Conservation (phyloP, 2,797 vertebrate genomes). For the Sebastes melanostomus region DNA sequence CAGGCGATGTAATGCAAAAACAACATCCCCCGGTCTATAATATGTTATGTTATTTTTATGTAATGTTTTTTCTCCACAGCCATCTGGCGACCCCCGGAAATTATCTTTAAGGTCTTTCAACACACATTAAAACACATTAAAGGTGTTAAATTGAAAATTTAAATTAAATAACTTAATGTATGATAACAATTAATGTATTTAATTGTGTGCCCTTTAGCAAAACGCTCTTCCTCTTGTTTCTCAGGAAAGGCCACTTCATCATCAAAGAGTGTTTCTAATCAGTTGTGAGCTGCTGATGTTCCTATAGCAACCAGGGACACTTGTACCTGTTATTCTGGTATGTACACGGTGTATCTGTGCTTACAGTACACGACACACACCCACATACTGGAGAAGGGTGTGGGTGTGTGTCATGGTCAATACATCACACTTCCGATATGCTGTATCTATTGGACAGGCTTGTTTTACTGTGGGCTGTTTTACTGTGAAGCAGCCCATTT, state of each 20-base stretch:
- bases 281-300: conserved; percentile 43
- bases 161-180: not conserved
- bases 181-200: not conserved
- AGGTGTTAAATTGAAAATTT: not conserved
- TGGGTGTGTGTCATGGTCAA: not conserved
- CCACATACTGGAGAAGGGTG: not conserved
- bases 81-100: too few relatives aligned
- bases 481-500: not conserved
- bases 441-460: not conserved
- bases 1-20: too few relatives aligned
- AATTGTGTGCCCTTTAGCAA: not conserved
- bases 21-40: too few relatives aligned
- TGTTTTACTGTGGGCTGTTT: not conserved
- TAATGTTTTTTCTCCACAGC: too few relatives aligned
- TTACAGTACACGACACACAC: not conserved
- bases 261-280: conserved; percentile 53
- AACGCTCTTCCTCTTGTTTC: not conserved
- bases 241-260: conserved; percentile 32
- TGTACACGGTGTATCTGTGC: not conserved
- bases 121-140: not conserved
- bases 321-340: conserved; percentile 28
- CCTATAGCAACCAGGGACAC: conserved; percentile 55
- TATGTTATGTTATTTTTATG: too few relatives aligned
- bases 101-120: not conserved
- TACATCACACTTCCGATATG: not conserved